Evolutionary conservation across 2,797 vertebrate species (phyloP), one percentile per base, ranked within the genome.

Genomic region (Silurus aristotelis): DNA sequence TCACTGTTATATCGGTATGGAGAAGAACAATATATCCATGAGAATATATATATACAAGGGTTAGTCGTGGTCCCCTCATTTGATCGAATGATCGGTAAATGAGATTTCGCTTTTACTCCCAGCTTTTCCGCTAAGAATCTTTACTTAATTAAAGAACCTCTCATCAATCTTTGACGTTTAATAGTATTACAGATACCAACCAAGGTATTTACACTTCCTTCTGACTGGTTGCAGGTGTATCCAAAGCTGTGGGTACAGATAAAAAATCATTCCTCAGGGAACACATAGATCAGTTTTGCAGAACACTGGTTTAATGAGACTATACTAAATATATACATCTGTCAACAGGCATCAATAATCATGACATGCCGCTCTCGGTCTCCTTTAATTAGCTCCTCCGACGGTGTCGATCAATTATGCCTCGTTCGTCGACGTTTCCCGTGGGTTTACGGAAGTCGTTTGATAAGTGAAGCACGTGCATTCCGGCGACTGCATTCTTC

Each of bases 321-420:
- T 22, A 14, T 75, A 55, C 71, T 83, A 52, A 83, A 58, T 82
- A 43, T 70, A 61, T 71, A 90, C 87, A 91, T 92, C 91, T 89
- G 90, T 93, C 92, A 88, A 84, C 86, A 77, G 82, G 87, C 91
- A 90, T 92, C 89, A 93, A 88, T 91, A 93, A 92, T 85, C 84
- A 86, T 90, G 84, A 91, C 89, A 90, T 89, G 85, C 88, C 61
- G 14, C 86, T 88, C 80, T 87, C 84, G 27, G 90, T 92, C 90
- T 86, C 86, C 89, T 93, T 92, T 92, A 92, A 93, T 94, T 90
- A 91, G 90, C 90, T 90, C 87, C 90, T 87, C 78, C 88, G 87
- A 89, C 88, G 87, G 86, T 77, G 58, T 80, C 84, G 81, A 89
- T 92, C 90, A 91, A 91, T 93, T 92, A 90, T 55, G 87, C 84